phyloP scores from a whole-genome alignment of 2,888 invertebrate species.

The Pseudanteris insignis region DNA sequence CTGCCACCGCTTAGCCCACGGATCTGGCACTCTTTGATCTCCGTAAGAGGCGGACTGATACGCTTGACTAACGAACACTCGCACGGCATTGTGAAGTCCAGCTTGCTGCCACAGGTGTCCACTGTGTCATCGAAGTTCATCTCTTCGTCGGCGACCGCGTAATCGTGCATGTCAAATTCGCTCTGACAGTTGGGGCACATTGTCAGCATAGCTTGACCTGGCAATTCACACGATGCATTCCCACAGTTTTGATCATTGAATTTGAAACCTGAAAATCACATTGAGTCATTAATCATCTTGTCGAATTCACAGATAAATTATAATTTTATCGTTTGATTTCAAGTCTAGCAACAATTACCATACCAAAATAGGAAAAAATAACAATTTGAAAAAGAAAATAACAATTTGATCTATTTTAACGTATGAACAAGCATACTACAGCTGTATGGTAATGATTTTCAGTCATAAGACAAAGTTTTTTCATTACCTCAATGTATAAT shows the following conservation, averaged over 20 bases:
- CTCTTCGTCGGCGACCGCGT: conserved; percentile 7
- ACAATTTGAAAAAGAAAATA: too few species aligned
- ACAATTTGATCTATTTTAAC: too few species aligned
- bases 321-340: too few species aligned
- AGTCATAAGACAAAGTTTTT: too few species aligned
- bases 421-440: too few species aligned
- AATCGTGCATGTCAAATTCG: conserved; percentile 66
- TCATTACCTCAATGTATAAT: too few species aligned
- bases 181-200: conserved; percentile 78
- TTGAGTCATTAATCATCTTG: too few species aligned
- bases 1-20: conserved; percentile 17
- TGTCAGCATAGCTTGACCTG: conserved; percentile 63
- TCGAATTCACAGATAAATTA: too few species aligned
- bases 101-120: conserved; percentile 1
- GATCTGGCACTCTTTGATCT: conserved; percentile 18
- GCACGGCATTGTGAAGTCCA: conserved; percentile 8
- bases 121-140: conserved; percentile 10
- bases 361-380: too few species aligned
- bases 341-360: too few species aligned
- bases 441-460: too few species aligned
- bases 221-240: neutral
- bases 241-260: conserved; percentile 7
- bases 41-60: conserved; percentile 13
- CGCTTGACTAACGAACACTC: conserved; percentile 24
- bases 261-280: conserved; percentile 7